These are phyloP conservation scores for Lumbricus terrestris DNA, from an alignment of 2,888 invertebrate species.

Conservation along the genomic window DNA sequence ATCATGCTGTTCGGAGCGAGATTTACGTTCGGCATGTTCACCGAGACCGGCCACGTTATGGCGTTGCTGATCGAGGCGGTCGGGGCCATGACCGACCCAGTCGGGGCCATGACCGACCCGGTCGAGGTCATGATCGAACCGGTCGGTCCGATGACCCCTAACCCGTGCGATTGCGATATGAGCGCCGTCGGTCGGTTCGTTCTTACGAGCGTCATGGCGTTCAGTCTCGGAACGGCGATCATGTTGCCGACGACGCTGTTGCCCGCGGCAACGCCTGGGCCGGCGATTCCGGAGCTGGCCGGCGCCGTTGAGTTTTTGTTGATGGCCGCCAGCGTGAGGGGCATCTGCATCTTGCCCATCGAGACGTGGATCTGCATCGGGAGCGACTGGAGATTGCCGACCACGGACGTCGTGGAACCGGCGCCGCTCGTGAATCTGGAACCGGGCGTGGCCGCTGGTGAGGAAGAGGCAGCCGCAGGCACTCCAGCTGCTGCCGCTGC, in stretches of 20 bases:
- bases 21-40: not conserved
- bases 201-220: not conserved
- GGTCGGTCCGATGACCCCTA: not conserved
- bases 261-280: not conserved
- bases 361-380: slow-evolving; percentile 3
- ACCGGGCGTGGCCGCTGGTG: not conserved
- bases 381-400: not conserved
- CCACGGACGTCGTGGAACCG: not conserved
- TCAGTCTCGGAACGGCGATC: not conserved
- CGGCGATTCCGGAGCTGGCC: not conserved
- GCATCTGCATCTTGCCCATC: not conserved
- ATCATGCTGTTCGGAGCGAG: not conserved
- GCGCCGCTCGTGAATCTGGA: not conserved
- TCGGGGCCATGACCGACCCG: not conserved
- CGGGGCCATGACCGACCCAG: not conserved
- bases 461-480: not conserved
- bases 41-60: not conserved
- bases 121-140: not conserved
- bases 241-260: slow-evolving; percentile 3
- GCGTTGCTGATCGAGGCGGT: not conserved
- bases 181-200: slow-evolving; percentile 3
- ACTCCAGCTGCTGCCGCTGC: not conserved
- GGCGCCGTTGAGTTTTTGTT: not conserved
- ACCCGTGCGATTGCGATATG: not conserved
- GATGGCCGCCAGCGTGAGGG: not conserved